Evolutionary conservation across 1,140 invertebrate genomes (phyloP), one percentile per base, ranked within the genome.

Genomic region (Drosophila subpulchrella): DNA sequence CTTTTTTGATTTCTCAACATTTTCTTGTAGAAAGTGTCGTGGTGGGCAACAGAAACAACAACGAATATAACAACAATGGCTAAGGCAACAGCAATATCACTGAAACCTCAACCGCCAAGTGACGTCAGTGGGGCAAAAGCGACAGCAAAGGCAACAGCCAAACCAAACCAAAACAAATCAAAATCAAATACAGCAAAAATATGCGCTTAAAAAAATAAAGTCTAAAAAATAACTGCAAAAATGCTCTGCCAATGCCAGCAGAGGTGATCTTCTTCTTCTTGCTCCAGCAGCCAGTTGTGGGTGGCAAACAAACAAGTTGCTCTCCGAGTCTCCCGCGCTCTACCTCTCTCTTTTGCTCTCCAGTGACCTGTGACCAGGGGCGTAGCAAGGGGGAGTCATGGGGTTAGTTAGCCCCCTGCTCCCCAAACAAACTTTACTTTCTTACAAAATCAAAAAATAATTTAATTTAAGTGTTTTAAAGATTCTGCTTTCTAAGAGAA

Each of bases 1-100:
- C 84, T 83, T 89, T 85, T 86, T 88, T 88, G 84, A 89, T 88
- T 89, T 88, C 83, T 88, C 83, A 88, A 76, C 83, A 88, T 88
- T 83, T 88, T 88, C 84, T 83, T 71, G 83, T 89, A 88, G 83
- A 88, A 88, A 88, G 83, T 89, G 84, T 81, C 75, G 81, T 88
- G 81, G 83, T 79, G 79, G 79, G 84, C 71, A 63, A 34, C 68
- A 27, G 39, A 58, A 75, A 56, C 48, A 54, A 59, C 51, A 32
- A 58, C 51, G 8, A 73, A 47, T n/a, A 53, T 42, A 75, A 80
- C 38, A 65, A 44, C 30, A 48, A 38, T 51, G 57, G 60, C 38
- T 46, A 76, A 60, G 74, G 60, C 70, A 63, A 51, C 59, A 39
- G 60, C 70, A 63, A 47, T 62, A 44, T 42, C n/a, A 10, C 13